Base-by-base conservation (phyloP, 2,113 vertebrate genomes). In the Protomyctophum bolini region DNA sequence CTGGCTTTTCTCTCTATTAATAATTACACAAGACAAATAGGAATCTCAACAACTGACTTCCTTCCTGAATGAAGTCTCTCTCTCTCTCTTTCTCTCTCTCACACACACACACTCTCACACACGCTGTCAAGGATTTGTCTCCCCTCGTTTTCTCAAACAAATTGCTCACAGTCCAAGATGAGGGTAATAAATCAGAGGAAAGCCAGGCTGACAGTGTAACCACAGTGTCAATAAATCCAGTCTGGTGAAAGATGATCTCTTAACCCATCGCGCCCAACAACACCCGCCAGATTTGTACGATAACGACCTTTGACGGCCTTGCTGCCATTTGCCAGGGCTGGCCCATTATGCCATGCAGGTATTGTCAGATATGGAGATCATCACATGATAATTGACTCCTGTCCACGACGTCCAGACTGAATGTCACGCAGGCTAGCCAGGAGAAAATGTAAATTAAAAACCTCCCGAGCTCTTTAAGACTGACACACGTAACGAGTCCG, bases 11-110 rank as follows among this genome's bases (percentile, higher is more conserved):
- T 86, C 83, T 86, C 83, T 87, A 84, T 75, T 66, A 71, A 79
- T 90, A 88, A 88, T 89, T 89, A 88, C 83, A 72, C 84, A 89
- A 90, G 85, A 89, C 87, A 91, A 90, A 91, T 88, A 87, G 83
- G 21, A 83, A 87, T 86, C 68, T 15, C 29, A 86, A 85, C 73
- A 33, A 76, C 67, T 29, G 68, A 80, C 81, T 89, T 89, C 83
- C 84, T 84, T 73, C 81, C 70, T 70, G 59, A 75, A 84, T 81
- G 79, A 45, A 55, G 75, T 73, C 75, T 60, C 69, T 83, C 72
- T 66, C 66, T 7, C 63, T 41, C 33, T 41, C 33, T 41, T 3
- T 41, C 33, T 41, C 33, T 41, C 33, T 3, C 33, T 21, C 33
- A 41, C 33, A 41, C 33, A 41, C 33, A 41, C 33, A 41, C 33